Base-by-base conservation (phyloP, 2,797 vertebrate species). In the Hephaestus fuliginosus region DNA sequence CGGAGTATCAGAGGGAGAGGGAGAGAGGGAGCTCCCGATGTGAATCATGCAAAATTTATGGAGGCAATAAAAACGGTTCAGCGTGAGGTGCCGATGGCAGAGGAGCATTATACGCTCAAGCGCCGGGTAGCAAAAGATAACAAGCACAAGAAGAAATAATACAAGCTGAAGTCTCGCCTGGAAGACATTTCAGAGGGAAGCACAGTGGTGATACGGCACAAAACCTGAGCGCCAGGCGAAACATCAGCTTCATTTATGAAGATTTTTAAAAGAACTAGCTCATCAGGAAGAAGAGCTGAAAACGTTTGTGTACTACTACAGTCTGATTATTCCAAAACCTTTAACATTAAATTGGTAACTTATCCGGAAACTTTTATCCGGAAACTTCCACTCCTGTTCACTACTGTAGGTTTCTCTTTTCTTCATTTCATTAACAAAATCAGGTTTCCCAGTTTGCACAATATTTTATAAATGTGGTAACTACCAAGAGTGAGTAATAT, bases 21-120 rank as follows among this genome's bases (percentile, higher is more conserved):
- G 70, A 65, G 70, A 75, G 69, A 43, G 30, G 6, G 71, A 74
- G 68, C 61, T 43, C 63, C 75, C 74, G 78, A 88, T 88, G 86
- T 80, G 86, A 83, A 85, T 91, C 87, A 84, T 89, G 87, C 77
- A 86, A 85, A 88, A 91, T 91, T 90, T 86, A 91, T 91, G 81
- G 87, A 73, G 62, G 89, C 75, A 91, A 89, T 92, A 25, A 91
- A 90, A 92, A 86, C 55, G 58, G 63, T 76, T 80, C 6, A n/a
- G 60, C 4, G 53, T 52, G 84, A 74, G 82, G 51, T 25, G 81
- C 80, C 65, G 52, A 18, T 63, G 81, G 84, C 85, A 60, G 76
- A 78, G 68, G 63, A 84, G 81, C 74, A 41, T 78, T 78, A 71
- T 70, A 18, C 10, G 30, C 69, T 2, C 30, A 57, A 81, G 69